Evolutionary conservation across 2,113 vertebrate genomes (phyloP), one percentile per base, ranked within the genome.

Genomic region (Mesembrinibis cayennensis): DNA sequence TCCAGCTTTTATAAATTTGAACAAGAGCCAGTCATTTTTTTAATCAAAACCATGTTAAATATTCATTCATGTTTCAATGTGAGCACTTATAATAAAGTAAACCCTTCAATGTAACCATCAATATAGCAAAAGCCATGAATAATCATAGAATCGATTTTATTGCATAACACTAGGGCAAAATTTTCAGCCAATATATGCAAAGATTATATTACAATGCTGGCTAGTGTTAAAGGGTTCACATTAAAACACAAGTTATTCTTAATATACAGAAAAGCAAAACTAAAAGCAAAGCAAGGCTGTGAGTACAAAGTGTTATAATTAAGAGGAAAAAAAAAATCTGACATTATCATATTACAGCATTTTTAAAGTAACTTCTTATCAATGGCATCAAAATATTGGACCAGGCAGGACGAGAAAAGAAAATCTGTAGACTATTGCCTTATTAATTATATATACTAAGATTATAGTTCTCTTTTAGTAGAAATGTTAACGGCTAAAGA

Each of bases 41-140:
- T 89, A 93, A 96, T 96, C 92, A 92, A 96, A 96, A 93, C 42
- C 79, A 56, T 32, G 71, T 96, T 95, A 97, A 96, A 94, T 97
- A 97, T 94, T 97, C 58, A 97, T 96, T 82, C 74, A 44, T 56
- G 78, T 80, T 89, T 93, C 71, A 90, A 11, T 90, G 42, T 63
- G 87, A 95, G 89, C 74, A 73, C 58, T 95, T 93, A 44, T 14
- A 90, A 95, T 70, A 77, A 61, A 90, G 70, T 32, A 95, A 96
- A 95, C 55, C 55, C 25, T 72, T 93, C 89, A 74, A 3, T 67
- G 38, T 42, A 70, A 56, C 66, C 78, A 85, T 80, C 78, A 93
- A 66, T 82, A 94, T 1, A 58, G 66, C 22, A 94, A 89, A 96
- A 85, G 38, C 21, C 79, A 69, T 80, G 47, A 87, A 61, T n/a